Evolutionary conservation across 2,113 vertebrate species (phyloP).

Genomic region (Guaruba guarouba): DNA sequence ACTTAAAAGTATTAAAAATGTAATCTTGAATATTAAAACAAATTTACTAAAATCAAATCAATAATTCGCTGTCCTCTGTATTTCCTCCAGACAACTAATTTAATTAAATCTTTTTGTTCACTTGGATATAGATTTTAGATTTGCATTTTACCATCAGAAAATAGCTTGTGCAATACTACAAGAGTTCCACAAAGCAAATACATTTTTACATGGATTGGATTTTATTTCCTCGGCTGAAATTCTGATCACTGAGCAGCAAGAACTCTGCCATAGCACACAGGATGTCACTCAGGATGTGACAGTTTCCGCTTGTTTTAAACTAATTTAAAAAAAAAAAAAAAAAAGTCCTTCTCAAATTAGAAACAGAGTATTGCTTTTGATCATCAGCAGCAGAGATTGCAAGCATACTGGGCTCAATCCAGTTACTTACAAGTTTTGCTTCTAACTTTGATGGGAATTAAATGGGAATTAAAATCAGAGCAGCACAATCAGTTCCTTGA

Average conservation of each 20-base stretch:
- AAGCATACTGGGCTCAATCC: not conserved
- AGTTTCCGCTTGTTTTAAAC: constrained; percentile 71
- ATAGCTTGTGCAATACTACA: constrained; percentile 64
- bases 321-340: not conserved
- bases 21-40: constrained; percentile 69
- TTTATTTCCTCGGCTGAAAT: constrained; percentile 75
- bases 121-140: constrained; percentile 72
- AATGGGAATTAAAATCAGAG: not conserved
- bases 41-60: constrained; percentile 77
- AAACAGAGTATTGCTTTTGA: constrained; percentile 35
- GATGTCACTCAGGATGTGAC: constrained; percentile 80
- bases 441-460: not conserved
- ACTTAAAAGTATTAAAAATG: constrained; percentile 59
- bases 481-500: not conserved
- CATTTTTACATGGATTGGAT: constrained; percentile 75
- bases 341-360: constrained; percentile 24
- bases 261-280: constrained; percentile 68
- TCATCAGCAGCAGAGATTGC: not conserved
- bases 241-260: constrained; percentile 71
- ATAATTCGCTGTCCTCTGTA: constrained; percentile 66
- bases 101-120: constrained; percentile 76
- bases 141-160: constrained; percentile 74
- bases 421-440: not conserved
- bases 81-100: constrained; percentile 74
- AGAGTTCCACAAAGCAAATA: constrained; percentile 70